These are phyloP conservation scores for Empidonax traillii DNA, from an alignment of 2,113 vertebrate species.

Conservation along the genomic window DNA sequence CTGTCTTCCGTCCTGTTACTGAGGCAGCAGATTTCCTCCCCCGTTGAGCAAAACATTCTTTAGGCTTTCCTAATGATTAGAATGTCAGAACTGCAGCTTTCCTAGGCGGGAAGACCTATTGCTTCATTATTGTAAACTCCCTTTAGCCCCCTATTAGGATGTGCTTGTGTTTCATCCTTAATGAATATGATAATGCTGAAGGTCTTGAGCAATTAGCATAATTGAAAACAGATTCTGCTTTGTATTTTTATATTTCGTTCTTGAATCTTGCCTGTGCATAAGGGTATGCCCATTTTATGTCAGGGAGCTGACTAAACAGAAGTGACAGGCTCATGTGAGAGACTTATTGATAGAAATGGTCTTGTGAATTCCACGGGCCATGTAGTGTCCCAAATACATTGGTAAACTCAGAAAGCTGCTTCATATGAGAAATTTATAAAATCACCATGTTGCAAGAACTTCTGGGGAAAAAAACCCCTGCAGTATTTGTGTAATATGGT, in stretches of 20 bases:
- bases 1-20: not conserved
- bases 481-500: not conserved
- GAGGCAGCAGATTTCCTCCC: conserved; percentile 33
- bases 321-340: not conserved
- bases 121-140: conserved; percentile 8
- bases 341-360: not conserved
- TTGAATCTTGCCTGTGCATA: not conserved
- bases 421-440: not conserved
- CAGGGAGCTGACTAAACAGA: not conserved
- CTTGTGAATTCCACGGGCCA: not conserved
- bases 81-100: conserved; percentile 49
- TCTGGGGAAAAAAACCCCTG: not conserved
- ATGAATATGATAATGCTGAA: not conserved
- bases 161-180: not conserved
- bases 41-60: conserved; percentile 35
- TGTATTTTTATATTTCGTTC: not conserved
- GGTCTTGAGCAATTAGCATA: not conserved
- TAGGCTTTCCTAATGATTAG: conserved; percentile 52
- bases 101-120: conserved; percentile 45
- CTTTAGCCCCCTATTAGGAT: not conserved
- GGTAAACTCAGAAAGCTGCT: not conserved
- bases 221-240: not conserved
- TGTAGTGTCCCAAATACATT: not conserved
- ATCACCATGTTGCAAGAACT: not conserved
- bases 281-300: not conserved